phyloP scores from a whole-genome alignment of 2,888 invertebrate genomes.

The Lasius fuliginosus region DNA sequence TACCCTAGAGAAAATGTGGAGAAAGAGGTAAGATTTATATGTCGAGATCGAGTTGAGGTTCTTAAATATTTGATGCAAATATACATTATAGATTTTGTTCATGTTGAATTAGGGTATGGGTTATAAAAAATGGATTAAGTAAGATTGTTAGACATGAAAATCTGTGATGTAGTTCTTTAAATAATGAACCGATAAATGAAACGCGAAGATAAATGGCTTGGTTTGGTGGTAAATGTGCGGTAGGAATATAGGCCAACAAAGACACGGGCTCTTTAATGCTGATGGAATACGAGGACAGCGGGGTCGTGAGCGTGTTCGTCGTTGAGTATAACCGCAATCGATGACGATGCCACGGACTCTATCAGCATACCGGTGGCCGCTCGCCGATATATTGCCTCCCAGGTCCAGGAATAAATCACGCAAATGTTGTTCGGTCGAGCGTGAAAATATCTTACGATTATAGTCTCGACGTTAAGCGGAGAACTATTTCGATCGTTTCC shows the following conservation, averaged over 20 bases:
- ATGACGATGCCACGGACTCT: constrained; percentile 69
- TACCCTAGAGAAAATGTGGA: too few species aligned
- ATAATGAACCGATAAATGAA: not conserved
- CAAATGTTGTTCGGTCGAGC: constrained; percentile 60
- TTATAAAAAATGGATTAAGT: too few species aligned
- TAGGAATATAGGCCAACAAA: constrained; percentile 30
- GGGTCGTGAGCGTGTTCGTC: constrained; percentile 43
- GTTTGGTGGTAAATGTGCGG: not conserved
- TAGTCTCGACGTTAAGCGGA: constrained; percentile 17
- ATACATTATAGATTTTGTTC: not conserved
- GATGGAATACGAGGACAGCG: constrained; percentile 51
- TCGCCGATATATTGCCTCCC: constrained; percentile 46
- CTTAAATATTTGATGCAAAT: too few species aligned
- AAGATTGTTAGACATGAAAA: not conserved
- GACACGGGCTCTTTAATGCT: constrained; percentile 41
- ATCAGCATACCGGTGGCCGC: constrained; percentile 65
- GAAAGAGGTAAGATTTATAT: too few species aligned
- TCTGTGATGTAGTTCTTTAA: not conserved
- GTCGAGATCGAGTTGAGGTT: too few species aligned
- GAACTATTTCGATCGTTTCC: constrained; percentile 42
- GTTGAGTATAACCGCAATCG: constrained; percentile 59
- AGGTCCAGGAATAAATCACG: constrained; percentile 68
- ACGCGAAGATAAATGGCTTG: not conserved
- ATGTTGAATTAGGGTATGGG: not conserved
- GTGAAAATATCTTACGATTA: constrained; percentile 57